Percentiles rank a stretch among this genome's conserved stretches.
These are phyloP conservation scores for Zoanthus gigantus DNA, from an alignment of 92 coral and sea anemone genomes.

Conservation along the genomic window DNA sequence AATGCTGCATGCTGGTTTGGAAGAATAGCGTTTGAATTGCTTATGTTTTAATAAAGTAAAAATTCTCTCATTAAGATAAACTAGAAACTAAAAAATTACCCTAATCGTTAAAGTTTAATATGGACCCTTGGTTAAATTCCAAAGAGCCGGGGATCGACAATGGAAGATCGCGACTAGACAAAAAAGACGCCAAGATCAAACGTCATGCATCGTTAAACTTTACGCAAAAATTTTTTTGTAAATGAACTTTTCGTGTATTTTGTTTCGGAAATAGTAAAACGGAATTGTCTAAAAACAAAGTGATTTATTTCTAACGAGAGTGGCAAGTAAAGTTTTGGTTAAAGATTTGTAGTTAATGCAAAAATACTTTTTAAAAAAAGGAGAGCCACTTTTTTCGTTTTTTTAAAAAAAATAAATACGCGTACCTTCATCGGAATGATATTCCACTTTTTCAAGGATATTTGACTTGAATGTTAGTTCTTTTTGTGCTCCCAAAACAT, in stretches of 20 bases:
- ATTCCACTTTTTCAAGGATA: conserved; percentile 88
- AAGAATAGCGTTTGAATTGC: conserved; percentile 64
- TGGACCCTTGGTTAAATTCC: conserved; percentile 90
- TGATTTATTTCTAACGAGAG: conserved; percentile 27
- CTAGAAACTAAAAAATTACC: conserved; percentile 79
- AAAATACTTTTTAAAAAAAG: background rate
- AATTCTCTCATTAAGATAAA: conserved; percentile 84
- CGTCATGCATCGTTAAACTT: conserved; percentile 25
- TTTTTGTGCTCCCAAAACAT: conserved; percentile 96
- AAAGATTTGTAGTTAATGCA: conserved; percentile 2
- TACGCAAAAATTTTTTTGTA: background rate
- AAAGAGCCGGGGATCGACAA: conserved; percentile 44
- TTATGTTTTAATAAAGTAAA: conserved; percentile 77
- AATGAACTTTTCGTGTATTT: background rate
- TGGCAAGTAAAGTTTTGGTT: conserved; percentile 9
- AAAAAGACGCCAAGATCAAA: conserved; percentile 12
- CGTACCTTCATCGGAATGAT: conserved; percentile 95
- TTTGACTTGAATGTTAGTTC: conserved; percentile 95
- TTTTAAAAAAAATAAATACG: conserved; percentile 17
- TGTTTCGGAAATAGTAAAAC: background rate
- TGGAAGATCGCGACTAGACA: background rate
- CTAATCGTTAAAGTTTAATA: conserved; percentile 81
- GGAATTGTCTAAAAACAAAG: conserved; percentile 6
- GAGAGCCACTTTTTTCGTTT: background rate
- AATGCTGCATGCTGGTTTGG: conserved; percentile 51